phyloP scores from a whole-genome alignment of 2,888 invertebrate species.

The Venustoraphidia nigricollis region DNA sequence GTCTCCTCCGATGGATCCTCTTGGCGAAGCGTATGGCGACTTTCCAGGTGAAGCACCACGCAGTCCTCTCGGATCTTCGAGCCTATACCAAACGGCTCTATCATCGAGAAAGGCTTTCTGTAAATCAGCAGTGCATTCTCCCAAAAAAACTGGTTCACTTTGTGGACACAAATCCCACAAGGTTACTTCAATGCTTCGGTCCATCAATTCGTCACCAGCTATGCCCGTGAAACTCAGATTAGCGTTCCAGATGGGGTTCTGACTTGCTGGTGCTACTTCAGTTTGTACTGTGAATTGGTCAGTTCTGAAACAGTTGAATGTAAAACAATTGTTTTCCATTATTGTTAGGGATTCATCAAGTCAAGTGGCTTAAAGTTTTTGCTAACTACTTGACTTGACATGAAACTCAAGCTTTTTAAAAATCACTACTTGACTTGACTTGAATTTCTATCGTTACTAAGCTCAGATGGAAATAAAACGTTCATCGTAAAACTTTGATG shows the following conservation, averaged over 20 bases:
- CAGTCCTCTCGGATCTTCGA: constrained; percentile 62
- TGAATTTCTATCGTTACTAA: no score
- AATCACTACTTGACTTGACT: no score
- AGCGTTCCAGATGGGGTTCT: constrained; percentile 86
- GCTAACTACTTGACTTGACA: no score
- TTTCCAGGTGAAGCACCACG: constrained; percentile 38
- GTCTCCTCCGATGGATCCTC: constrained; percentile 56
- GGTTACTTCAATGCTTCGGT: constrained; percentile 69
- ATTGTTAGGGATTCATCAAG: not conserved
- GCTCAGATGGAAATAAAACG: no score
- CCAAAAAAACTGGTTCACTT: constrained; percentile 65
- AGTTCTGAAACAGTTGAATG: constrained; percentile 34
- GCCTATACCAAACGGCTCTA: constrained; percentile 77
- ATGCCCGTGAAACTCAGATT: constrained; percentile 71
- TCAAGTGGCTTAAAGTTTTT: no score
- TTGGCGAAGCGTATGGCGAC: constrained; percentile 63
- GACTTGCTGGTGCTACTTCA: constrained; percentile 71
- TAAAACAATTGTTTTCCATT: not conserved
- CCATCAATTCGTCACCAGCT: constrained; percentile 63
- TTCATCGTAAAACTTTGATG: no score
- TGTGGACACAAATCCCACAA: constrained; percentile 79
- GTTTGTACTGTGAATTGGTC: constrained; percentile 66
- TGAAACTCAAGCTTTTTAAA: no score
- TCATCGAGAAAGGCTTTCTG: constrained; percentile 77
- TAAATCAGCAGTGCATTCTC: constrained; percentile 65